Evolutionary conservation across 1,140 invertebrate species (phyloP).

Genomic region (Brevipalpus yothersi): DNA sequence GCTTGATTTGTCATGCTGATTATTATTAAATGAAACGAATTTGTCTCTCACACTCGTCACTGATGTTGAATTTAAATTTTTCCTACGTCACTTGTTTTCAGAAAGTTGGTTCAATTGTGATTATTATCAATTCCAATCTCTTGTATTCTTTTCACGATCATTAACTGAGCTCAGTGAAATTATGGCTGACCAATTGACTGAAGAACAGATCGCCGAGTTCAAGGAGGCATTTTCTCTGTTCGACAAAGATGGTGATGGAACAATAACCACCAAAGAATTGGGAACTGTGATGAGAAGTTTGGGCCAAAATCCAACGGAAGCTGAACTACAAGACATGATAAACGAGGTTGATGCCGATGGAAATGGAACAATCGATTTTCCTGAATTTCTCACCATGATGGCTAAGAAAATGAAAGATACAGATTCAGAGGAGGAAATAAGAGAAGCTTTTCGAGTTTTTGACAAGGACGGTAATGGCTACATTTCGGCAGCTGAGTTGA

Average conservation of each 20-base stretch:
- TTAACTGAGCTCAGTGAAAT: too few relatives aligned
- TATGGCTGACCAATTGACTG: background rate
- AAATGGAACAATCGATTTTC: slow-evolving; percentile 98
- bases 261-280: slow-evolving; percentile 97
- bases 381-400: slow-evolving; percentile 98
- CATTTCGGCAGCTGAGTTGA: slow-evolving; percentile 78
- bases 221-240: slow-evolving; percentile 98
- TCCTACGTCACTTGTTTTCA: too few relatives aligned
- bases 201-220: slow-evolving; percentile 38
- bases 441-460: slow-evolving; percentile 94
- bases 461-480: slow-evolving; percentile 95
- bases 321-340: slow-evolving; percentile 98
- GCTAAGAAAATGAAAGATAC: slow-evolving; percentile 97
- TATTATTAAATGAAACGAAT: too few relatives aligned
- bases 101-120: too few relatives aligned
- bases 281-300: slow-evolving; percentile 95
- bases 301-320: slow-evolving; percentile 97
- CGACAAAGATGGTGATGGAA: slow-evolving; percentile 98
- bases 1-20: too few relatives aligned
- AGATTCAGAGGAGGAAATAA: slow-evolving; percentile 92
- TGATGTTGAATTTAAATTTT: too few relatives aligned
- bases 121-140: too few relatives aligned
- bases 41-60: too few relatives aligned
- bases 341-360: slow-evolving; percentile 99
- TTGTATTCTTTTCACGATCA: too few relatives aligned